Evolutionary conservation across 2,113 vertebrate genomes (phyloP).

Genomic region (Okapia johnstoni): DNA sequence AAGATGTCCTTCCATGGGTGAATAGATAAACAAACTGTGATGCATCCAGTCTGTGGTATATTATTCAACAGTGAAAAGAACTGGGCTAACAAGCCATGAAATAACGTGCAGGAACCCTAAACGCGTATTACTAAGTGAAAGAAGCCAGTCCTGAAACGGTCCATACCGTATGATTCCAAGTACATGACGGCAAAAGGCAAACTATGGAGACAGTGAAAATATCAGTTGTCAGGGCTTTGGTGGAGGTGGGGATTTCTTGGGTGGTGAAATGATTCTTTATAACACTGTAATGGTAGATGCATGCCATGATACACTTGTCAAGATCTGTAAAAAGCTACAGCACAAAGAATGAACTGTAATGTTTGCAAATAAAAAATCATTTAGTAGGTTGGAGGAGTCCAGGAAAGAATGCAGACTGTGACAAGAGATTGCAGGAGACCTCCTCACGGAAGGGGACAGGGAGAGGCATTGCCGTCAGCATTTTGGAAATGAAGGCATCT

Average conservation of each 20-base stretch:
- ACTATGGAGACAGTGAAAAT: rapidly evolving
- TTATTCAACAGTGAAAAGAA: not conserved
- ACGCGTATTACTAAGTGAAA: not conserved
- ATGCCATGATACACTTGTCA: not conserved
- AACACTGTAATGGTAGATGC: rapidly evolving
- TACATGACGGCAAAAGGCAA: not conserved
- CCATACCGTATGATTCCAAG: rapidly evolving
- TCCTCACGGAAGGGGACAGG: not conserved
- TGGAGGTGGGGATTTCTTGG: not conserved
- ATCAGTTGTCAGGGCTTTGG: rapidly evolving
- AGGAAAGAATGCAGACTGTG: not conserved
- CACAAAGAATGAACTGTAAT: no score
- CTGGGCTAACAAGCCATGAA: not conserved
- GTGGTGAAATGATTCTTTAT: not conserved
- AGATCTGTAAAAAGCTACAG: not conserved
- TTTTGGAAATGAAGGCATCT: not conserved
- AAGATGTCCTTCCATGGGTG: not conserved
- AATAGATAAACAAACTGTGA: no score
- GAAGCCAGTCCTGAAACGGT: not conserved
- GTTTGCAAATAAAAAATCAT: no score
- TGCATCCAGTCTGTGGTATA: not conserved
- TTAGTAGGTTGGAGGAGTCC: not conserved
- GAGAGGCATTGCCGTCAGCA: not conserved
- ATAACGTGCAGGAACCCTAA: not conserved
- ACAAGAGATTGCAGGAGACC: not conserved